Base-by-base conservation (phyloP, 2,797 vertebrate genomes). In the Linurgus olivaceus region DNA sequence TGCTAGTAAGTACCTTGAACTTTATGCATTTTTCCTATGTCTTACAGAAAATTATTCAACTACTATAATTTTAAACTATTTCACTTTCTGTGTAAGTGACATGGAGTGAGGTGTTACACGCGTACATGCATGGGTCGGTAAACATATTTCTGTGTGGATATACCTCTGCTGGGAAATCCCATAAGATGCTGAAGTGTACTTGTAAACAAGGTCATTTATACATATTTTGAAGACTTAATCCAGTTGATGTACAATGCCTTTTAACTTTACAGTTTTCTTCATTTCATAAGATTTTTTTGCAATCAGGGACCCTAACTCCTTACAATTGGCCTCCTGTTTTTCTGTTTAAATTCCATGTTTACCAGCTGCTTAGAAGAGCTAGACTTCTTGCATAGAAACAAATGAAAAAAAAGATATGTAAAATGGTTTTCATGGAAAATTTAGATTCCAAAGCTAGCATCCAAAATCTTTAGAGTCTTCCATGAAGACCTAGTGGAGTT, bases 41-140 rank as follows among this genome's bases (percentile, higher is more conserved):
- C 21, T 81, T 70, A 62, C 20, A 52, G n/a, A 94, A 94, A 77
- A 66, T 19, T 24, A 15, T 28, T 70, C 4, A 57, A 35, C 38
- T 28, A 62, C 37, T 17, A 45, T 29, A 45, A 45, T 77, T 77
- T 70, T 61, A 45, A 74, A 52, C 11, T 48, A 31, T 66, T 74
- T 70, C 3, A 16, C 11, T 68, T 58, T 50, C 28, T 62, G 7
- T 76, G 35, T 21, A 29, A 74, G 18, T 48, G 42, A 9, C 28
- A 38, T 17, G 10, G n/a, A 48, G 11, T 35, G 11, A 71, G 45
- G 13, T 1, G 6, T 6, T 44, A 3, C 31, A 65, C 35, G 37
- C 9, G 14, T 37, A 17, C 0, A 1, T 62, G 28, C 6, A 28
- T 8, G 26, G 7, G 7, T 47, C 15, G 10, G 12, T 37, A 68